Conservation (phyloP, 1,140 invertebrate species). For the Diorhabda sublineata region DNA sequence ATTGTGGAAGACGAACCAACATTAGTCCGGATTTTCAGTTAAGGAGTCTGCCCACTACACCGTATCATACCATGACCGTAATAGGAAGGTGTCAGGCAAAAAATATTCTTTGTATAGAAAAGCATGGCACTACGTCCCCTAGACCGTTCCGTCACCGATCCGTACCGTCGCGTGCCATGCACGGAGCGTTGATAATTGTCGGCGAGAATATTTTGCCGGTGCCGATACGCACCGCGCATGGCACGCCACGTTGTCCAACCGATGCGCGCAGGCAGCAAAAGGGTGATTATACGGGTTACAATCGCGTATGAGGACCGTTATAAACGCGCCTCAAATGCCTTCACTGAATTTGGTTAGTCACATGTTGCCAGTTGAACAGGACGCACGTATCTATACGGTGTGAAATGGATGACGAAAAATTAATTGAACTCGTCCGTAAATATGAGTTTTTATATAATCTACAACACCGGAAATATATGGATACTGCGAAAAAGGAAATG, state of each 20-base stretch:
- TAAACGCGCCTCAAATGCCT: not conserved
- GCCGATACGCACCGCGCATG: no score
- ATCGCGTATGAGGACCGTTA: not conserved
- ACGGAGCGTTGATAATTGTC: not conserved
- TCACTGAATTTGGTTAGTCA: not conserved
- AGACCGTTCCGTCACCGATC: slow-evolving; percentile 5
- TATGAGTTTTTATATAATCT: slow-evolving; percentile 20
- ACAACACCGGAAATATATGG: slow-evolving; percentile 19
- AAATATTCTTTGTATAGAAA: slow-evolving; percentile 6
- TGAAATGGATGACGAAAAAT: not conserved
- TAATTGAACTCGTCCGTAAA: not conserved
- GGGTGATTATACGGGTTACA: no score
- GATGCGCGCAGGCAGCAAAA: no score
- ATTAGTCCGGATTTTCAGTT: no score
- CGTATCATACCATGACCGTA: slow-evolving; percentile 6
- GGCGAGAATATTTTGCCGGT: no score
- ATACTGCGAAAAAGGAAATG: slow-evolving; percentile 10
- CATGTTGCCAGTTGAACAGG: not conserved
- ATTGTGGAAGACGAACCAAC: no score
- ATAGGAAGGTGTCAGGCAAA: not conserved
- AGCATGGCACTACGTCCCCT: not conserved
- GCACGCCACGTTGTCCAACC: no score
- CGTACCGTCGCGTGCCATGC: slow-evolving; percentile 1
- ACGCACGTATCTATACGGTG: not conserved
- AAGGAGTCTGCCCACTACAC: slow-evolving; percentile 4